Evolutionary conservation across 2,888 invertebrate species (phyloP), one percentile per base, ranked within the genome.

Genomic region (Copidosoma aretas): DNA sequence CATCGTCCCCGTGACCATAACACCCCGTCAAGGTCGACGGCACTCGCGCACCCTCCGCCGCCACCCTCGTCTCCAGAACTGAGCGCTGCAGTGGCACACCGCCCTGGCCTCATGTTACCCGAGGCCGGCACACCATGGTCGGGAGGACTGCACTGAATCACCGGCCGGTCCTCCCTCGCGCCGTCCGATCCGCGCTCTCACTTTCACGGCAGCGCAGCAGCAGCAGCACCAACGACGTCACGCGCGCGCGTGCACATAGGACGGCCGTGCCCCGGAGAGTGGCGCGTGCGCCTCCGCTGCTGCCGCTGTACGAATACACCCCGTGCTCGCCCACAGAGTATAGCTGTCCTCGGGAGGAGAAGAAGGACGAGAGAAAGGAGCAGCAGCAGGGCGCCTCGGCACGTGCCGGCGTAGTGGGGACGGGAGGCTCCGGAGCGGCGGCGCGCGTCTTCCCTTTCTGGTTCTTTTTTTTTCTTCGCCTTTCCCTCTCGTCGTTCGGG

Each of bases 271-370:
- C 24, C 19, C 10, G 21, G 15, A 5, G 21, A 25, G 32, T 24
- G 60, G 61, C 67, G 60, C 67, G 67, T 58, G 67, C 63, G 63
- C 63, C 41, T 19, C 51, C 25, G 51, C n/a, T n/a, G n/a, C n/a
- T 32, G 19, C 39, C 32, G n/a, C 14, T 56, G n/a, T n/a, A n/a
- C n/a, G n/a, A n/a, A 25, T 24, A 32, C 32, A 46, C 57, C 32
- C 32, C 32, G 32, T 32, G 32, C 32, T 32, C 32, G 4, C 32
- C 8, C n/a, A n/a, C n/a, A n/a, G n/a, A n/a, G n/a, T n/a, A n/a
- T 32, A 12, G 39, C 22, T n/a, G 41, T n/a, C n/a, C n/a, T n/a
- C n/a, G 24, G 43, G 17, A 17, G 8, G 14, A 19, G 41, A 10
- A 24, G 19, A 0, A 52, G 39, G 19, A 52, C 32, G 39, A 12